Evolutionary conservation across 2,797 vertebrate species (phyloP).

Genomic region (Distichodus sexfasciatus): DNA sequence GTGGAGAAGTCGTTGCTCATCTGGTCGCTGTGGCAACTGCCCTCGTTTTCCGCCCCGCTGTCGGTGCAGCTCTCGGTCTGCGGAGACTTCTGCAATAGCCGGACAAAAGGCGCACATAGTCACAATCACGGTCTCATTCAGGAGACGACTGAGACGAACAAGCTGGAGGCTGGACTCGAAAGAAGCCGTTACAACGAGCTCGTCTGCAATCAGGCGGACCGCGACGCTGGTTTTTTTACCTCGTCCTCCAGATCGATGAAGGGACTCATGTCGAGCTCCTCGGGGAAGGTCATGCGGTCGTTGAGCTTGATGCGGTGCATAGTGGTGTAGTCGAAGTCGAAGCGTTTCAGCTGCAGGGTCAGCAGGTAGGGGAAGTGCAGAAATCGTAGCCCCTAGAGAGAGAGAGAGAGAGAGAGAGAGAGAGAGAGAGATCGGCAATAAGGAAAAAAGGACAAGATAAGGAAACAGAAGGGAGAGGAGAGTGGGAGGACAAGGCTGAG

Average conservation of each 20-base stretch:
- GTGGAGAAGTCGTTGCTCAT: slow-evolving; percentile 99
- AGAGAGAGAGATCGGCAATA: too few relatives aligned
- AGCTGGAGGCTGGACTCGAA: neutral
- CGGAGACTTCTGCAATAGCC: slow-evolving; percentile 87
- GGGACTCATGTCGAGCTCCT: slow-evolving; percentile 96
- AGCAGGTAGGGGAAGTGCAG: slow-evolving; percentile 96
- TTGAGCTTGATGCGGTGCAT: slow-evolving; percentile 99
- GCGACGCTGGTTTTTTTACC: slow-evolving; percentile 65
- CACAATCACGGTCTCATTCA: neutral
- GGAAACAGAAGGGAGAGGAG: too few relatives aligned
- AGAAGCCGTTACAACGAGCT: neutral
- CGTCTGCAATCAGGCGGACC: neutral
- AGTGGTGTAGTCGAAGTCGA: slow-evolving; percentile 99
- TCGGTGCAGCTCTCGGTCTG: slow-evolving; percentile 99
- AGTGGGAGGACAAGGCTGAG: too few relatives aligned
- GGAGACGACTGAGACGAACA: neutral
- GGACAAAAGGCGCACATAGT: too few relatives aligned
- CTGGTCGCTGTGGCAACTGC: slow-evolving; percentile 99
- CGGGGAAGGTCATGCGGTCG: slow-evolving; percentile 97
- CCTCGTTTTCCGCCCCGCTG: slow-evolving; percentile 98
- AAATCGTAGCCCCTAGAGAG: slow-evolving; percentile 88
- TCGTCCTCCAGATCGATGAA: slow-evolving; percentile 98
- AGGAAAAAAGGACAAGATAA: too few relatives aligned
- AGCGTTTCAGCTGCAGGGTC: slow-evolving; percentile 95
- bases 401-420: neutral